These are phyloP conservation scores for Anoplophora glabripennis DNA, from an alignment of 1,140 invertebrate genomes.

Conservation along the genomic window DNA sequence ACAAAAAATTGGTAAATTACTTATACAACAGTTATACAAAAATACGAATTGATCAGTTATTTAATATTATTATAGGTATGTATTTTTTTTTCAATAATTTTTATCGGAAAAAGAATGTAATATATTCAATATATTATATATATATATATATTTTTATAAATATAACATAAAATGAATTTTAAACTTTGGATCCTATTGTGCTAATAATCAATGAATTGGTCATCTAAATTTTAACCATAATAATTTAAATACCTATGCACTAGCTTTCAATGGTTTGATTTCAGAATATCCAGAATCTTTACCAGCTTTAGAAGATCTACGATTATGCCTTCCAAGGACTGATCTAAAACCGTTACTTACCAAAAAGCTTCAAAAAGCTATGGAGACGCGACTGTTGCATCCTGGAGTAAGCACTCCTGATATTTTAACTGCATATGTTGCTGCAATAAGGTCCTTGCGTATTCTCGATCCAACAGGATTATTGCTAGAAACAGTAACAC, in stretches of 20 bases:
- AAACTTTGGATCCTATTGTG: too few species aligned
- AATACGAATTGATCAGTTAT: slow-evolving; percentile 86
- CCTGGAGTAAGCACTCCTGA: slow-evolving; percentile 96
- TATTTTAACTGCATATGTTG: slow-evolving; percentile 94
- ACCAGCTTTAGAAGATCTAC: slow-evolving; percentile 87
- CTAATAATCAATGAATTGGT: too few species aligned
- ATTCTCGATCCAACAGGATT: slow-evolving; percentile 92
- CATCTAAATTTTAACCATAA: too few species aligned
- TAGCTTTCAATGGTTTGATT: slow-evolving; percentile 17
- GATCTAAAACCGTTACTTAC: slow-evolving; percentile 77
- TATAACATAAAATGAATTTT: too few species aligned
- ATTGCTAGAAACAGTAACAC: slow-evolving; percentile 90
- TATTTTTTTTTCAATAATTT: too few species aligned
- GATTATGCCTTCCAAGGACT: slow-evolving; percentile 80
- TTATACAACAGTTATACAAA: slow-evolving; percentile 87
- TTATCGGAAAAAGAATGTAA: too few species aligned
- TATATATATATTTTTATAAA: too few species aligned
- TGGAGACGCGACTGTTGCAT: slow-evolving; percentile 81
- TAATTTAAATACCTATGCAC: too few species aligned
- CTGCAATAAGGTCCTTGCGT: slow-evolving; percentile 87
- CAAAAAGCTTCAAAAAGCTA: slow-evolving; percentile 71
- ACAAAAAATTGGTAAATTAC: slow-evolving; percentile 78
- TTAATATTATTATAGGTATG: slow-evolving; percentile 89
- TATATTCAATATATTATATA: too few species aligned
- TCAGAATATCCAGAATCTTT: slow-evolving; percentile 92